Evolutionary conservation across 1,140 invertebrate genomes (phyloP).

Genomic region (Galendromus occidentalis): DNA sequence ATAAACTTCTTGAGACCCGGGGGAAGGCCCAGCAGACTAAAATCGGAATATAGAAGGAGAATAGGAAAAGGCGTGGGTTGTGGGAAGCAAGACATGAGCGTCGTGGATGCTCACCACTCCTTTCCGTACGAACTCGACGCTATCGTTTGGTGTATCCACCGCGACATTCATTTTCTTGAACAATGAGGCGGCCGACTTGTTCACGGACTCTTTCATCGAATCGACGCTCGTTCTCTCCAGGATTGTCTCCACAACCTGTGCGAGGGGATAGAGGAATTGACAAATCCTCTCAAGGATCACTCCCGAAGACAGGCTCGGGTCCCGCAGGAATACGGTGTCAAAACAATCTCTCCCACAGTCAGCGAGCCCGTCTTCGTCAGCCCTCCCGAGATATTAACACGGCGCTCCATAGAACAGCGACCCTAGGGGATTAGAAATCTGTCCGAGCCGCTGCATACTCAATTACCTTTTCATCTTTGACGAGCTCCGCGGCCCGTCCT

Average conservation of each 20-base stretch:
- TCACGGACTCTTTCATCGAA: background rate
- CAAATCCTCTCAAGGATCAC: background rate
- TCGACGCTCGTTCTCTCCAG: background rate
- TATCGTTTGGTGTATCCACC: background rate
- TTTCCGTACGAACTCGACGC: background rate
- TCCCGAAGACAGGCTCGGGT: too few species aligned
- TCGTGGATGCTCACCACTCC: background rate
- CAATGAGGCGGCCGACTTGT: background rate
- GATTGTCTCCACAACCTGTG: background rate
- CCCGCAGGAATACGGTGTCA: too few species aligned
- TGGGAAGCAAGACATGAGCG: background rate
- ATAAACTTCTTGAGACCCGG: background rate
- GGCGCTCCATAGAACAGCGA: too few species aligned
- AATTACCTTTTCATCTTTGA: slow-evolving; percentile 23
- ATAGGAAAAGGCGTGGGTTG: background rate
- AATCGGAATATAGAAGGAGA: background rate
- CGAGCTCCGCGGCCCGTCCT: slow-evolving; percentile 15
- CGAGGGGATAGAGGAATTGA: too few species aligned
- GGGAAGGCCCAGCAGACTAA: background rate
- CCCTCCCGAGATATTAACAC: too few species aligned
- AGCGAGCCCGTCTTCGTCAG: too few species aligned
- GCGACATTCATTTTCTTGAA: background rate
- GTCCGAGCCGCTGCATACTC: background rate
- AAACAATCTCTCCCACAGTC: too few species aligned
- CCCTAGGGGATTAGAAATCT: background rate